Percentiles rank a stretch among this genome's conserved stretches.
These are phyloP conservation scores for Bhutanitis thaidina DNA, from an alignment of 2,888 invertebrate species.

Conservation along the genomic window DNA sequence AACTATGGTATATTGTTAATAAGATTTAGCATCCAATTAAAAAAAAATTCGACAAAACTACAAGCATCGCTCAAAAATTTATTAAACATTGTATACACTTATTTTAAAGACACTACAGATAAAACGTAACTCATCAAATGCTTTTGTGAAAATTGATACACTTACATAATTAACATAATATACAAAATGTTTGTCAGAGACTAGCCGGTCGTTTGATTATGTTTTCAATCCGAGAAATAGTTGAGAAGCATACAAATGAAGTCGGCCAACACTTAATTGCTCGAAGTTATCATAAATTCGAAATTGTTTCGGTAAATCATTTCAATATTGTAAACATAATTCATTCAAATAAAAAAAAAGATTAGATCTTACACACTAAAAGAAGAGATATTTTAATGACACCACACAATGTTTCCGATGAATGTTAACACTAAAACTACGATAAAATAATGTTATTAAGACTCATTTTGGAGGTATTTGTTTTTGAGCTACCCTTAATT, in stretches of 20 bases:
- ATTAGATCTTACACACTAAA: slow-evolving; percentile 5
- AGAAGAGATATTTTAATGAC: neutral
- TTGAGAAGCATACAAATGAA: too few species aligned
- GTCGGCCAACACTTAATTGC: too few species aligned
- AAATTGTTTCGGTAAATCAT: too few species aligned
- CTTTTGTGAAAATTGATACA: too few species aligned
- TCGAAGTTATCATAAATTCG: too few species aligned
- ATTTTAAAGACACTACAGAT: neutral
- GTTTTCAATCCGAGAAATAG: too few species aligned
- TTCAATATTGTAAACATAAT: too few species aligned
- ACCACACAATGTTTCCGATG: slow-evolving; percentile 7
- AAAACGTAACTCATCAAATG: neutral
- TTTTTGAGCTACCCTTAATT: slow-evolving; percentile 19
- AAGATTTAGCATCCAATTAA: neutral
- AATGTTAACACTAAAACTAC: slow-evolving; percentile 12
- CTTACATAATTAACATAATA: too few species aligned
- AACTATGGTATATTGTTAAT: neutral
- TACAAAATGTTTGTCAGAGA: too few species aligned
- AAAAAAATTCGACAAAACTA: neutral
- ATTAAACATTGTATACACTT: neutral
- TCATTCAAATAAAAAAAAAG: too few species aligned
- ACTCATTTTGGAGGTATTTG: slow-evolving; percentile 21
- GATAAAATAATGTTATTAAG: slow-evolving; percentile 14
- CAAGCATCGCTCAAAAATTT: slow-evolving; percentile 1
- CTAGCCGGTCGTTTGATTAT: too few species aligned